These are phyloP conservation scores for Elymnias hypermnestra DNA, from an alignment of 1,140 invertebrate genomes.

Conservation along the genomic window DNA sequence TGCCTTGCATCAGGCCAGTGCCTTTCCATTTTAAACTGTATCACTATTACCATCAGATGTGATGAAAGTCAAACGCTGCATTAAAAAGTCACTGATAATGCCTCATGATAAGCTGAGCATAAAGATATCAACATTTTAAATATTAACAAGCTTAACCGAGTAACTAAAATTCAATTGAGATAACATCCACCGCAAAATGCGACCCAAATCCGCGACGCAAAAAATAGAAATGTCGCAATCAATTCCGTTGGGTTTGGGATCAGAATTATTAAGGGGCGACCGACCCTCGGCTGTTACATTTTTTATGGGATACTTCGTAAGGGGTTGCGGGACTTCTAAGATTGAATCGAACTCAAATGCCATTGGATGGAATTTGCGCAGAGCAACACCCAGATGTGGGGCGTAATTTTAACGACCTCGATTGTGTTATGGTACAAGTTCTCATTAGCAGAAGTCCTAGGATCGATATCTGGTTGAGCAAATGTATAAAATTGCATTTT, in stretches of 20 bases:
- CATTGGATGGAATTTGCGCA: conserved; percentile 47
- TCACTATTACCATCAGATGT: too few relatives aligned
- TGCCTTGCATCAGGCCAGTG: too few relatives aligned
- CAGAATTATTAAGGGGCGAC: conserved; percentile 24
- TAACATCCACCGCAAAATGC: conserved; percentile 3
- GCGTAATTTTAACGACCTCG: too few relatives aligned
- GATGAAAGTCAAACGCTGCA: too few relatives aligned
- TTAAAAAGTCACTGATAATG: too few relatives aligned
- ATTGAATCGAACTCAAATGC: conserved; percentile 42
- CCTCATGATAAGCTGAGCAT: too few relatives aligned
- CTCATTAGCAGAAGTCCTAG: too few relatives aligned
- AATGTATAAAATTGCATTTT: too few relatives aligned
- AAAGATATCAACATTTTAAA: too few relatives aligned
- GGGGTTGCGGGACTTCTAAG: conserved; percentile 29
- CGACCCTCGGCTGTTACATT: conserved; percentile 37
- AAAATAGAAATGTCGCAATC: conserved; percentile 20
- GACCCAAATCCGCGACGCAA: conserved; percentile 13
- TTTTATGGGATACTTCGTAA: conserved; percentile 40
- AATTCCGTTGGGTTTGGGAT: conserved; percentile 28
- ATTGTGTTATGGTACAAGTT: too few relatives aligned
- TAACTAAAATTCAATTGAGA: neutral
- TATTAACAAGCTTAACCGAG: neutral
- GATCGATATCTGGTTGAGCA: too few relatives aligned
- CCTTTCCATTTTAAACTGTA: too few relatives aligned
- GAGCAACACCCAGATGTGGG: conserved; percentile 44